phyloP scores from a whole-genome alignment of 2,888 invertebrate species.

The Protula sp. region DNA sequence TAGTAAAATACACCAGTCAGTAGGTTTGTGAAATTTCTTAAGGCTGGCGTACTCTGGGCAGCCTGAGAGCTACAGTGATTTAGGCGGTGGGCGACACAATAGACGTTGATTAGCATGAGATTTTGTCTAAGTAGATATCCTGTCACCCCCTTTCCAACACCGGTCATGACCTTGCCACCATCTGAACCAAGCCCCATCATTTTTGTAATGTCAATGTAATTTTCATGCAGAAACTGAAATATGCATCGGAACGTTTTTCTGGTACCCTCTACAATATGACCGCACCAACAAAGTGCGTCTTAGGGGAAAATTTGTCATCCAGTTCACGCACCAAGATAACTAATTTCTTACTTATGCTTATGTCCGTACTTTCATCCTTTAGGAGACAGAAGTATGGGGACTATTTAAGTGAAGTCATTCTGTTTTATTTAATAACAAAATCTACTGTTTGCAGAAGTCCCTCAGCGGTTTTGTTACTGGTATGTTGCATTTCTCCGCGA shows the following conservation, averaged over 20 bases:
- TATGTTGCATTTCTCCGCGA: background rate
- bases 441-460: background rate
- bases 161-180: conserved; percentile 1
- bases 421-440: background rate
- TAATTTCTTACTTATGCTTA: background rate
- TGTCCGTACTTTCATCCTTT: conserved; percentile 1
- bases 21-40: background rate
- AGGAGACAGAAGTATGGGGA: background rate
- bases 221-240: background rate
- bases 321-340: background rate
- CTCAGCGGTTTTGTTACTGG: background rate
- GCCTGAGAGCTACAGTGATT: background rate
- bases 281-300: background rate
- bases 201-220: background rate
- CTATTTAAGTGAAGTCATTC: background rate
- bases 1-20: background rate
- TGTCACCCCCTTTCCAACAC: background rate
- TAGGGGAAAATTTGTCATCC: background rate
- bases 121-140: background rate
- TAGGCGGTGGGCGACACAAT: background rate
- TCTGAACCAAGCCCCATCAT: background rate
- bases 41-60: background rate
- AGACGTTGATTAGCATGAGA: background rate
- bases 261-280: background rate
- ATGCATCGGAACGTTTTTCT: background rate